Conservation (phyloP, 2,113 vertebrate genomes). For the Oreotrochilus melanogaster region DNA sequence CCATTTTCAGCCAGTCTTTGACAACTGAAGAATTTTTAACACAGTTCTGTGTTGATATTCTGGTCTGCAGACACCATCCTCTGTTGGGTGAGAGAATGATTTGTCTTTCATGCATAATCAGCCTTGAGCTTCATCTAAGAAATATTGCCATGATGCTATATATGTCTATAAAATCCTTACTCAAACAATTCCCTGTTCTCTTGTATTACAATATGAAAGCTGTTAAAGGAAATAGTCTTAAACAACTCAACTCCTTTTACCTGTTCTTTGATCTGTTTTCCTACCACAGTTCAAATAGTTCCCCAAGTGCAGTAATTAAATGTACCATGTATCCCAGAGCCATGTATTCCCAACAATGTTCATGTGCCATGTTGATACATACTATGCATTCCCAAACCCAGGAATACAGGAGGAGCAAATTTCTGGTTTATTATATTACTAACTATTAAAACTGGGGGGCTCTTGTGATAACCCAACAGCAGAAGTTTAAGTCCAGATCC, state of each 20-base stretch:
- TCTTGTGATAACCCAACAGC: background rate
- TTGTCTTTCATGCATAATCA: conserved; percentile 55
- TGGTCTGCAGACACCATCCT: conserved; percentile 41
- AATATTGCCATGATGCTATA: background rate
- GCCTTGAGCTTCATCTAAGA: conserved; percentile 37
- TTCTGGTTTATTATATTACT: background rate
- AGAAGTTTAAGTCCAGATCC: background rate
- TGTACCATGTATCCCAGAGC: background rate
- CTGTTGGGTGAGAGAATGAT: conserved; percentile 45
- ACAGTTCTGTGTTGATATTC: background rate
- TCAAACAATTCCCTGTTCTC: background rate
- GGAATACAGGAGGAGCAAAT: background rate
- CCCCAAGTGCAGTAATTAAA: background rate
- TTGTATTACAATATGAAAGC: background rate
- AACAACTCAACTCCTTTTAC: background rate
- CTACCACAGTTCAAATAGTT: background rate
- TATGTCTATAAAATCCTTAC: background rate
- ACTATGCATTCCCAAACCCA: background rate
- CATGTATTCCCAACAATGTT: background rate
- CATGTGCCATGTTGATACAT: background rate
- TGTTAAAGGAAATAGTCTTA: background rate
- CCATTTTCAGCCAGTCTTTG: conserved; percentile 31
- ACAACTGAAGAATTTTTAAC: conserved; percentile 28
- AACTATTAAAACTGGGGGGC: background rate
- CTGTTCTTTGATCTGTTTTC: conserved; percentile 10